Evolutionary conservation across 1,140 invertebrate species (phyloP), one percentile per base, ranked within the genome.

Genomic region (Plodia interpunctella): DNA sequence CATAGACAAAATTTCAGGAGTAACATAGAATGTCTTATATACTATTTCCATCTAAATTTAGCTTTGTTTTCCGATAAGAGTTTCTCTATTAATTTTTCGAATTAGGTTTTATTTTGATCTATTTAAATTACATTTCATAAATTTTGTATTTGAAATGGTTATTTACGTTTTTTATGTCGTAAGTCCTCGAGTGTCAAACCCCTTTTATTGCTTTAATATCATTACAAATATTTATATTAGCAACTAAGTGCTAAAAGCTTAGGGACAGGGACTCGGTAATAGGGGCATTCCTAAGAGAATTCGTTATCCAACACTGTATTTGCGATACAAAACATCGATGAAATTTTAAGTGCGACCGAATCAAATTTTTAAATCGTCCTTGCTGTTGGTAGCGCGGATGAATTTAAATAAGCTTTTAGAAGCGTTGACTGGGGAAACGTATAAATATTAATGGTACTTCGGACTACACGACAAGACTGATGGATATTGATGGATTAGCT

Each of bases 331-430:
- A 64, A 66, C 66, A 57, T 66, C 58, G 68, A 68, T 74, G 68
- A 76, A 74, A 80, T 67, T 78, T 80, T 76, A 74, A 80, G 72
- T 69, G 69, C 53, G 60, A 49, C 54, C 53, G 59, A 68, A 76
- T 74, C 56, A 69, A 77, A 81, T 76, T 80, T 79, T 80, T 68
- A 79, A 67, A 61, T 65, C 66, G 63, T 63, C 57, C 62, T 65
- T 51, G 68, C 78, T 78, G 73, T 65, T 66, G 67, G 49, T 15
- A 68, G 70, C 66, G 72, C 75, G 73, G 79, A 77, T 80, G 82
- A 86, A 86, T 86, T 77, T 80, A 78, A 82, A 86, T 78, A 66
- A 83, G 79, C 76, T 79, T 66, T 75, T 70, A 78, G 74, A 74
- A 67, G 64, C 74, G 74, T 76, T 69, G 74, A 78, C 69, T 79